These are phyloP conservation scores for Lateolabrax maculatus DNA, from an alignment of 2,797 vertebrate species.

Conservation along the genomic window DNA sequence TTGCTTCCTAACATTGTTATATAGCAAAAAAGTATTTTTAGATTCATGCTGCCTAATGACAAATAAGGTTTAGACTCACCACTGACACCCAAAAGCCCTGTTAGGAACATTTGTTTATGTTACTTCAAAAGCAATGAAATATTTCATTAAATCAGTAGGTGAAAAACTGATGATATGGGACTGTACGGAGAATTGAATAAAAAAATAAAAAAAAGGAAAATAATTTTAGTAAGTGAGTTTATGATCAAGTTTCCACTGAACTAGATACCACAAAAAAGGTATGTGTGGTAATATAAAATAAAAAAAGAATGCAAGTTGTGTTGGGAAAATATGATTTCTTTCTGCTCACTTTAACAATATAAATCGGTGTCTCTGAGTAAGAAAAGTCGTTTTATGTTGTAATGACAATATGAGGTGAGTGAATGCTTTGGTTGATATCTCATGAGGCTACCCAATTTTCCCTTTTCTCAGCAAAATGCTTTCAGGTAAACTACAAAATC, in stretches of 20 bases:
- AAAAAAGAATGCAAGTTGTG: constrained; percentile 12
- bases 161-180: constrained; percentile 36
- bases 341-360: constrained; percentile 33
- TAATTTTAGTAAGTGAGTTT: constrained; percentile 1
- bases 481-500: constrained; percentile 66
- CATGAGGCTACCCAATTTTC: constrained; percentile 64
- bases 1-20: constrained; percentile 57
- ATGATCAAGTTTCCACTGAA: constrained; percentile 19
- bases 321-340: constrained; percentile 37
- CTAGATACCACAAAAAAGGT: not conserved
- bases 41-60: constrained; percentile 61
- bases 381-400: constrained; percentile 29
- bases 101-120: constrained; percentile 44
- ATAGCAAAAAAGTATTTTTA: constrained; percentile 61
- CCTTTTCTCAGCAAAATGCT: constrained; percentile 74
- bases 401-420: constrained; percentile 48
- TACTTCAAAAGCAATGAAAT: constrained; percentile 47
- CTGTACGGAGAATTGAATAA: not conserved
- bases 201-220: not conserved
- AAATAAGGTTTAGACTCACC: constrained; percentile 58
- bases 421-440: constrained; percentile 80
- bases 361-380: constrained; percentile 46
- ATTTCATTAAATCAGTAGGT: constrained; percentile 25
- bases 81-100: constrained; percentile 51
- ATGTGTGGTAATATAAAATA: constrained; percentile 19